Conservation (phyloP, 2,888 invertebrate genomes). For the Microctonus aethiopoides region DNA sequence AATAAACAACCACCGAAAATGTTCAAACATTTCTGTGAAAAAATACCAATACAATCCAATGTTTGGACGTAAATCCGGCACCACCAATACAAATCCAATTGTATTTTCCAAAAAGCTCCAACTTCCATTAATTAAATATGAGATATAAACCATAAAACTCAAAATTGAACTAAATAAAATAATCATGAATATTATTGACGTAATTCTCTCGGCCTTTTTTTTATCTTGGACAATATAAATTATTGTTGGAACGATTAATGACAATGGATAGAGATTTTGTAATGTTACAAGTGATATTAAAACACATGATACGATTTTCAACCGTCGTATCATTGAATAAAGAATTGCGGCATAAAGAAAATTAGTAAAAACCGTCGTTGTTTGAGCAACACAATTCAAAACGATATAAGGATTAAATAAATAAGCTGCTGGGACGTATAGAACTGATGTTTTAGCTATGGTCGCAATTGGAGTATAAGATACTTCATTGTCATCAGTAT, state of each 20-base stretch:
- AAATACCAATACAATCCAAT: slow-evolving; percentile 99
- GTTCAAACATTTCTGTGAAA: slow-evolving; percentile 99
- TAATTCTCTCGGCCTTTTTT: slow-evolving; percentile 68
- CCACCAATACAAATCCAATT: slow-evolving; percentile 78
- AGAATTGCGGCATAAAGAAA: slow-evolving; percentile 81
- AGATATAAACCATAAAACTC: slow-evolving; percentile 71
- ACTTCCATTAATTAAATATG: slow-evolving; percentile 74
- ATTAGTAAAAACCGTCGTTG: slow-evolving; percentile 91
- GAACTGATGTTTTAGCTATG: slow-evolving; percentile 47
- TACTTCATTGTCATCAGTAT: slow-evolving; percentile 30
- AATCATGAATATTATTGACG: slow-evolving; percentile 69
- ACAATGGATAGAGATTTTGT: slow-evolving; percentile 85
- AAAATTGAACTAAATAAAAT: slow-evolving; percentile 71
- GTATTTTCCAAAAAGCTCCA: slow-evolving; percentile 67
- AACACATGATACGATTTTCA: slow-evolving; percentile 73
- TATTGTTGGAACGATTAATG: slow-evolving; percentile 84
- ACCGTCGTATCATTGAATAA: slow-evolving; percentile 76
- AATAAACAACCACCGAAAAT: slow-evolving; percentile 94
- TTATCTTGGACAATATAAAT: slow-evolving; percentile 75
- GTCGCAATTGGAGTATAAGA: slow-evolving; percentile 39
- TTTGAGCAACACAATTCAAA: slow-evolving; percentile 87
- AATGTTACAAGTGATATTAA: slow-evolving; percentile 83
- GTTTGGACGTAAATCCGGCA: slow-evolving; percentile 95
- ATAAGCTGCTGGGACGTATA: slow-evolving; percentile 82
- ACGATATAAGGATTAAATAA: slow-evolving; percentile 91